Percentiles rank a stretch among this genome's conserved stretches.
These are phyloP conservation scores for Mastacembelus armatus DNA, from an alignment of 2,797 vertebrate species.

Conservation along the genomic window DNA sequence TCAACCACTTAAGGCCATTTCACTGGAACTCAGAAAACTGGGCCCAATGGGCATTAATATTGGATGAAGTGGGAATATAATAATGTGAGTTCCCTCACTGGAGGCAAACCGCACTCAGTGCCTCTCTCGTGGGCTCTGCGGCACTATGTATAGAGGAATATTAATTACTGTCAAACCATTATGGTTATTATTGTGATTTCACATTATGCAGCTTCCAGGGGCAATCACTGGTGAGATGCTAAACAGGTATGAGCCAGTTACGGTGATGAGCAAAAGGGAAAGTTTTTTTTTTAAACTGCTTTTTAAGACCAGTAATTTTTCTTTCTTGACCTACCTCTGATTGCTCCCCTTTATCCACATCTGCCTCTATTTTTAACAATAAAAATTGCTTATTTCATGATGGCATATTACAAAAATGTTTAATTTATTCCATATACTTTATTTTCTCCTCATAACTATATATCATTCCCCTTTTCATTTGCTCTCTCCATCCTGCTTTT, in stretches of 20 bases:
- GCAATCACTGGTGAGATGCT: slow-evolving; percentile 43
- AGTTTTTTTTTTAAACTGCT: too few relatives aligned
- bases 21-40: slow-evolving; percentile 70
- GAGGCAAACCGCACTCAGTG: slow-evolving; percentile 59
- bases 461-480: not conserved
- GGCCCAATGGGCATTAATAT: slow-evolving; percentile 81
- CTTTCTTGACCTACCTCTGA: not conserved
- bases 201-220: slow-evolving; percentile 65
- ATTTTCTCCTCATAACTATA: not conserved
- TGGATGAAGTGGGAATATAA: slow-evolving; percentile 81
- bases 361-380: not conserved
- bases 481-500: slow-evolving; percentile 10
- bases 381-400: not conserved
- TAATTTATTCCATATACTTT: not conserved
- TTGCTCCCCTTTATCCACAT: not conserved
- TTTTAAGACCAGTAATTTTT: not conserved
- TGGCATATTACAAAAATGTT: not conserved
- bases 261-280: slow-evolving; percentile 24
- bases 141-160: slow-evolving; percentile 71
- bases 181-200: slow-evolving; percentile 72
- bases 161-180: slow-evolving; percentile 78
- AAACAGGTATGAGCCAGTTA: slow-evolving; percentile 56
- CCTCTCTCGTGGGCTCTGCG: slow-evolving; percentile 42
- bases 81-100: slow-evolving; percentile 68
- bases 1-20: slow-evolving; percentile 78